Base-by-base conservation (phyloP, 1,140 invertebrate genomes). In the Calliphora vicina region DNA sequence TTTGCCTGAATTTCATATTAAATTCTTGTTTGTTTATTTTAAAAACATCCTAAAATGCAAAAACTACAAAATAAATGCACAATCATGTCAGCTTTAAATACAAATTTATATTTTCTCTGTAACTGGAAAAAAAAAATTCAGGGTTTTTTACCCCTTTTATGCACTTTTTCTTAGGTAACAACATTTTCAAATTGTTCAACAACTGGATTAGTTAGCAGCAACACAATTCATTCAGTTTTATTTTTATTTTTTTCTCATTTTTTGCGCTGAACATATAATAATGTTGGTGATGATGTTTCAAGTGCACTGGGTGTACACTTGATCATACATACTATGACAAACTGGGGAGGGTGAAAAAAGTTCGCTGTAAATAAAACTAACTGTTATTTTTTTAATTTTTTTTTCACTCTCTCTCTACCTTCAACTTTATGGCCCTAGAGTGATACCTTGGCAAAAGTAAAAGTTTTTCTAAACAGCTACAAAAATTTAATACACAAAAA, bases 221-320 rank as follows among this genome's bases (percentile, higher is more conserved):
- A 23, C 20, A 67, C n/a, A 57, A n/a, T 57, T 57, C n/a, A 57
- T 57, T n/a, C 1, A n/a, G 50, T n/a, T 17, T n/a, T 57, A 6
- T 57, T 17, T n/a, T 57, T n/a, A 17, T 57, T 57, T 57, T 57
- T 57, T 17, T 57, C 15, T n/a, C 8, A 67, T 20, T 12, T 25
- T 57, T 67, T 67, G 13, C n/a, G n/a, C n/a, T n/a, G n/a, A 6
- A 5, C 12, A n/a, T 67, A 67, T 23, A 67, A 67, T 67, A 67
- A 67, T 67, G 61, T 67, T 67, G 61, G 61, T 23, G 61, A 67
- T 67, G 61, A 67, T 67, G 61, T 67, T 67, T 67, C 61, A 67
- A 67, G 61, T 67, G 61, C 20, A 67, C 61, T 12, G 20, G n/a
- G 2, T 35, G 50, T 57, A 57, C n/a, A 23, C 61, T 67, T 23